Conservation (phyloP, 2,797 vertebrate genomes). For the Halcyon leucocephala region DNA sequence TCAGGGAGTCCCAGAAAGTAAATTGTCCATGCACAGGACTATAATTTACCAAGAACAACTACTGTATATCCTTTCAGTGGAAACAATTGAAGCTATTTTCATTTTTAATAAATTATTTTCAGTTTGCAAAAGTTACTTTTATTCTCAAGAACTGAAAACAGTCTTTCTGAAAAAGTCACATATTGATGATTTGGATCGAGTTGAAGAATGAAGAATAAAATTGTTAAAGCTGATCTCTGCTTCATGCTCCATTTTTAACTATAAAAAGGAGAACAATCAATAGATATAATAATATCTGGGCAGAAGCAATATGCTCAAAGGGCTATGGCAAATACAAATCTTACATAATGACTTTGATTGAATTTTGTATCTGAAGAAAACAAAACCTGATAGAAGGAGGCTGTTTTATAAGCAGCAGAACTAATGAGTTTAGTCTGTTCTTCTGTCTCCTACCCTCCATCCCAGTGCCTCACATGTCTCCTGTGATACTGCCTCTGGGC, state of each 20-base stretch:
- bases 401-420: neutral
- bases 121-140: slow-evolving; percentile 1
- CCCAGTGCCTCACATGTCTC: neutral
- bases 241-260: neutral
- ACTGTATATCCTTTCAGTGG: neutral
- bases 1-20: neutral
- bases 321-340: neutral
- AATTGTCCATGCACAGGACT: neutral
- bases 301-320: neutral
- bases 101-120: neutral
- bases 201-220: neutral
- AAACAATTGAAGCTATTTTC: neutral
- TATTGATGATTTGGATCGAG: neutral
- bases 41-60: slow-evolving; percentile 17
- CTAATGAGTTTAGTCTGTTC: neutral
- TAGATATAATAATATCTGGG: neutral
- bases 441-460: neutral
- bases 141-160: neutral
- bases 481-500: neutral
- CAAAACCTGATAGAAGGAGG: neutral
- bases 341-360: neutral
- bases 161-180: neutral
- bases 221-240: neutral
- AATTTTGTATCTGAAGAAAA: neutral
- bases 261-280: neutral